Evolutionary conservation across 2,113 vertebrate genomes (phyloP), one percentile per base, ranked within the genome.

Genomic region (Noturus placidus): DNA sequence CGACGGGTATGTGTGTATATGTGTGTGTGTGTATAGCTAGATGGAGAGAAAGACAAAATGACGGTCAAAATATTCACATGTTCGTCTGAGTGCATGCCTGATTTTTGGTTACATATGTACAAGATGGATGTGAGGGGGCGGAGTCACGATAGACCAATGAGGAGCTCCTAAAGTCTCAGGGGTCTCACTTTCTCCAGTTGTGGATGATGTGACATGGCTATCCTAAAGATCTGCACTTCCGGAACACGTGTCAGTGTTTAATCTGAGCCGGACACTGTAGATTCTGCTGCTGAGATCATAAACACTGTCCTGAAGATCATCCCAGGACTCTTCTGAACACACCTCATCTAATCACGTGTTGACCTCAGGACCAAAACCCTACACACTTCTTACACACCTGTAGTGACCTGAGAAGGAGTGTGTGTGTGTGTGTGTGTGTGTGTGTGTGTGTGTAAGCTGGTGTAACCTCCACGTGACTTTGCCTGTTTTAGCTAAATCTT

Each of bases 381-480:
- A 2, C 22, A 78, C 78, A 52, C 78, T 19, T 33, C 5, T 6
- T 4, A 79, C 77, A 78, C 76, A 78, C 46, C 2, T 52, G 76
- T 11, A 25, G 70, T 38, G 70, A 0, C 67, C 15, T 20, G 69
- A 46, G 72, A 22, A 38, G 22, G 69, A 1, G 69, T 72, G 69
- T 72, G 69, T 38, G 33, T 42, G 30, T 2, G 67, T 76, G 42
- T 76, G 72, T 76, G 72, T 50, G 72, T 76, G 38, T 25, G 70
- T 74, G 70, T 4, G 14, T 70, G 67, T 70, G 6, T 25, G 22
- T 52, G 52, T 15, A 78, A n/a, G 1, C 50, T 46, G 42, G 70
- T 42, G 38, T 94, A 94, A 93, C 89, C 93, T 93, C 85, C 84
- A 88, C 67, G 74, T 93, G 94, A 94, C 94, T 95, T 95, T 95